Percentiles rank a stretch among this genome's conserved stretches.
Evolutionary conservation across 2,888 invertebrate species (phyloP).

Genomic region (Stenotaenia linearis): DNA sequence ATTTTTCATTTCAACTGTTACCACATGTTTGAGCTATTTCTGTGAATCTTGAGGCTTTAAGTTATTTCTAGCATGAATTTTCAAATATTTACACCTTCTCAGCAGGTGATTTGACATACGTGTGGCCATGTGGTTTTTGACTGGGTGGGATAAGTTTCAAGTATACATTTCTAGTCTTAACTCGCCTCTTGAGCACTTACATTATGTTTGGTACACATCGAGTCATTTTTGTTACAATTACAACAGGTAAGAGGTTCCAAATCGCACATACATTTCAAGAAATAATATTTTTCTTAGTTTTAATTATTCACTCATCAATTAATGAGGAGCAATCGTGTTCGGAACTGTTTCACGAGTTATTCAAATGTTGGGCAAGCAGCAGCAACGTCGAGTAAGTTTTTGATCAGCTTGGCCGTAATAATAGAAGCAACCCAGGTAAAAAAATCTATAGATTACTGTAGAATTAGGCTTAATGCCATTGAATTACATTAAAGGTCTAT

Average conservation of each 20-base stretch:
- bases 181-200: neutral
- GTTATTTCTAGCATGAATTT: neutral
- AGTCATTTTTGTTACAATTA: neutral
- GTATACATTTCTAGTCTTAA: neutral
- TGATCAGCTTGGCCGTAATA: too few relatives aligned
- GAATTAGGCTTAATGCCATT: too few relatives aligned
- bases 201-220: neutral
- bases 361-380: neutral
- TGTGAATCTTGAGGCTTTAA: neutral
- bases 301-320: neutral
- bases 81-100: constrained; percentile 5
- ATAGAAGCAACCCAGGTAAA: too few relatives aligned
- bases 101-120: neutral
- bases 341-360: neutral
- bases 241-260: neutral
- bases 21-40: neutral
- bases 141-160: neutral
- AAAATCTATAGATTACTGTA: too few relatives aligned
- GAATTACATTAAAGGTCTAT: too few relatives aligned
- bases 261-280: too few relatives aligned
- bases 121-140: neutral
- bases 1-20: neutral
- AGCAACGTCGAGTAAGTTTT: neutral
- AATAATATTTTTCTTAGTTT: too few relatives aligned
- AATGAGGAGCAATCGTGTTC: neutral